These are phyloP conservation scores for Hirtodrosophila duncani DNA, from an alignment of 2,888 invertebrate species.

Conservation along the genomic window DNA sequence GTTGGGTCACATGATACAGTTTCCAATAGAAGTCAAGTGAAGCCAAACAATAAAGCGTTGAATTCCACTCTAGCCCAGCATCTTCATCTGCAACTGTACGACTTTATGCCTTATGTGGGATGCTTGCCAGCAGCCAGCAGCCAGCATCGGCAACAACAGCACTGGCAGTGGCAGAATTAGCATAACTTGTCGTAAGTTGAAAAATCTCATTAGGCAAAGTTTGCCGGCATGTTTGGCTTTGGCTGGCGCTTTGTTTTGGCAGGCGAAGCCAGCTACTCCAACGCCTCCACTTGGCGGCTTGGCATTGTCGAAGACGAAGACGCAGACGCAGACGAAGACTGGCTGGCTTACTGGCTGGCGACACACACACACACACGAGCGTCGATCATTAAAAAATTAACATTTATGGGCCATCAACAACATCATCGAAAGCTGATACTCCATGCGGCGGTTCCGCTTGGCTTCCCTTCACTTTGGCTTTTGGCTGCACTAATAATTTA, in stretches of 20 bases:
- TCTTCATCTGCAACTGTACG: constrained; percentile 27
- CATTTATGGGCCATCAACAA: constrained; percentile 46
- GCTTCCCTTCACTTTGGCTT: constrained; percentile 61
- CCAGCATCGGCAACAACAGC: background rate
- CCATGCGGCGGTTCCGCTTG: constrained; percentile 37
- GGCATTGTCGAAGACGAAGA: too few species aligned
- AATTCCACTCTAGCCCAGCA: background rate
- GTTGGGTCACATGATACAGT: constrained; percentile 27
- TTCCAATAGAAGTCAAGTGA: constrained; percentile 32
- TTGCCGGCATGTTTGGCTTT: constrained; percentile 26
- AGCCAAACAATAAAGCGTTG: constrained; percentile 26
- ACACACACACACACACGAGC: too few species aligned
- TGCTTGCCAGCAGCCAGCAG: constrained; percentile 15
- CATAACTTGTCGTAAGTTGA: constrained; percentile 73
- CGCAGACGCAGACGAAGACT: too few species aligned
- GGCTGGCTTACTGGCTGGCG: too few species aligned
- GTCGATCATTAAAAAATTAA: constrained; percentile 58
- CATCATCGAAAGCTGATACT: constrained; percentile 3
- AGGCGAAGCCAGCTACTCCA: too few species aligned
- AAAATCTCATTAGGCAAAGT: constrained; percentile 66
- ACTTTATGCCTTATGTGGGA: constrained; percentile 41
- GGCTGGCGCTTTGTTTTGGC: constrained; percentile 12
- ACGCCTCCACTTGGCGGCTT: too few species aligned
- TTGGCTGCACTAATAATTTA: constrained; percentile 15
- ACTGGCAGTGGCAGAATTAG: constrained; percentile 52